These are phyloP conservation scores for Strigamia transsilvanica DNA, from an alignment of 2,888 invertebrate genomes.

Conservation along the genomic window DNA sequence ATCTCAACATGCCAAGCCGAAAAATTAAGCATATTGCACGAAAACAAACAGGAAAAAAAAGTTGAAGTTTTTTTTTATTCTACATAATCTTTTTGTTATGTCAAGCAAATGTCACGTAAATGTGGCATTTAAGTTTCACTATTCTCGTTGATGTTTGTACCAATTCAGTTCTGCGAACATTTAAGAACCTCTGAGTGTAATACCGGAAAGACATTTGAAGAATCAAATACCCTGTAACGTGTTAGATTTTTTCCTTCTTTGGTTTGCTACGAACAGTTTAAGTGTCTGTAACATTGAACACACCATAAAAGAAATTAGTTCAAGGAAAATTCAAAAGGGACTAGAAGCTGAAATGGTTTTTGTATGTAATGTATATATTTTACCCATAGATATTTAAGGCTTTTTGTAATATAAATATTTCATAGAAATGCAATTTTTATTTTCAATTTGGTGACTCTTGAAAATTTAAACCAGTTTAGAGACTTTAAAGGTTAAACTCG, in stretches of 20 bases:
- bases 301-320: background rate
- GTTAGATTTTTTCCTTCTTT: slow-evolving; percentile 1
- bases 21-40: slow-evolving; percentile 6
- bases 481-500: background rate
- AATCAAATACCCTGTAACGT: slow-evolving; percentile 24
- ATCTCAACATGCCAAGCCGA: background rate
- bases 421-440: slow-evolving; percentile 5
- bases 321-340: background rate
- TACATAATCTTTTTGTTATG: background rate
- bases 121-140: background rate
- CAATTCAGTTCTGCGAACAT: background rate
- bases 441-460: background rate
- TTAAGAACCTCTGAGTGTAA: slow-evolving; percentile 15
- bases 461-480: background rate
- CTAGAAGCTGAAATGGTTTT: too few relatives aligned
- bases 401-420: background rate
- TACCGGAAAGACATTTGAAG: slow-evolving; percentile 31
- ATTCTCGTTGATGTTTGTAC: background rate
- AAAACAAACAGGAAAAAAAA: background rate
- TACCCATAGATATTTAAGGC: too few relatives aligned
- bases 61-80: background rate
- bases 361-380: too few relatives aligned
- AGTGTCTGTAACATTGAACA: background rate
- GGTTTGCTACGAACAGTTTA: background rate
- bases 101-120: background rate